A percentile compares a stretch with the other conserved stretches of the same genome.
Evolutionary conservation across 2,888 invertebrate species (phyloP).

Genomic region (Minunthozetes semirufus): DNA sequence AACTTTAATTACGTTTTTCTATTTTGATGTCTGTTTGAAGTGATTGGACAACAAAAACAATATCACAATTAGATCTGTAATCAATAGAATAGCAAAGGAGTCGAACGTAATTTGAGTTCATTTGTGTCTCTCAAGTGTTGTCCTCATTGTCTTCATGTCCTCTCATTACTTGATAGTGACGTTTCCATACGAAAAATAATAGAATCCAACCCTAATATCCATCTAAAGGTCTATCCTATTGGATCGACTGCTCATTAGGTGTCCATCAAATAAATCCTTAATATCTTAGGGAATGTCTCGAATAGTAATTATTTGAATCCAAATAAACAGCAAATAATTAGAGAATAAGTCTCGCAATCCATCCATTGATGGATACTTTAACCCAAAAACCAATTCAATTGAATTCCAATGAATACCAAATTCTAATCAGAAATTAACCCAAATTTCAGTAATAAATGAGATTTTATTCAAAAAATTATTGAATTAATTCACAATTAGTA

Average conservation of each 20-base stretch:
- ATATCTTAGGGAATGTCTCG: background rate
- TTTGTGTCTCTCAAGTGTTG: constrained; percentile 13
- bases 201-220: background rate
- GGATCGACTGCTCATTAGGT: background rate
- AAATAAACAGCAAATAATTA: no score
- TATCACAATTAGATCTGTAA: constrained; percentile 7
- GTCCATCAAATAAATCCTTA: constrained; percentile 25
- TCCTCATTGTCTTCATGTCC: background rate
- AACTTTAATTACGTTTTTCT: constrained; percentile 2
- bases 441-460: no score
- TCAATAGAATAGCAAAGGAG: constrained; percentile 4
- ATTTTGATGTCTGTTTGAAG: background rate
- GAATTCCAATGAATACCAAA: no score
- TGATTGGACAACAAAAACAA: constrained; percentile 6
- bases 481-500: no score
- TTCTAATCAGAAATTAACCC: no score
- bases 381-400: no score
- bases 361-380: no score
- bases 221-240: background rate
- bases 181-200: background rate
- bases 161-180: constrained; percentile 9
- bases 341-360: no score
- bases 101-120: constrained; percentile 19
- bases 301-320: constrained; percentile 1
- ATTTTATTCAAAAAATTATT: no score